Percentiles rank a stretch among this genome's conserved stretches.
Evolutionary conservation across 2,797 vertebrate genomes (phyloP).

Genomic region (Clarias laeviceps): DNA sequence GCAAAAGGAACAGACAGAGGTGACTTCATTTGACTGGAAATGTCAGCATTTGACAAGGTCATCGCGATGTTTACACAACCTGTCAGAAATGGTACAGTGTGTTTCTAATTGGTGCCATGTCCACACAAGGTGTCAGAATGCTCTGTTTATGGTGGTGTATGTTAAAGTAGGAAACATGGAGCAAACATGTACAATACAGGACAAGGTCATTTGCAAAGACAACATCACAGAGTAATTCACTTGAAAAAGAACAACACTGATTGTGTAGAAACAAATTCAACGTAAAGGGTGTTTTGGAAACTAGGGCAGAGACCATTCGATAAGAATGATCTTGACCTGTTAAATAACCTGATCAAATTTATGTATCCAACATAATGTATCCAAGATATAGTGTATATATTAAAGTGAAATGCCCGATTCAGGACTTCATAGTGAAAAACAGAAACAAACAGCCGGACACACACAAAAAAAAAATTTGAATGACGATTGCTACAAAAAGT

Average conservation of each 20-base stretch:
- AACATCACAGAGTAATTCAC: constrained; percentile 19
- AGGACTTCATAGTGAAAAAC: constrained; percentile 28
- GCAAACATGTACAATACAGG: constrained; percentile 11
- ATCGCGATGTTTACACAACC: constrained; percentile 12
- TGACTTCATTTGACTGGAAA: neutral
- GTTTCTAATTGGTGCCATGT: neutral
- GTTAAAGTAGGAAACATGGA: constrained; percentile 19
- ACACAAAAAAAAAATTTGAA: constrained; percentile 16
- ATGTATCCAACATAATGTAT: neutral
- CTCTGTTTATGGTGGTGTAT: constrained; percentile 27
- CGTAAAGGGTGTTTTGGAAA: constrained; percentile 9
- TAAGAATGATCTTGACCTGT: neutral
- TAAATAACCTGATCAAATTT: constrained; percentile 7
- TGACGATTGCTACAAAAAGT: constrained; percentile 35
- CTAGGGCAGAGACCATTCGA: neutral
- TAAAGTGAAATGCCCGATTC: constrained; percentile 3
- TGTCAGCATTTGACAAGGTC: constrained; percentile 11
- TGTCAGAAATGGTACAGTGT: neutral
- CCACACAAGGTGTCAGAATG: constrained; percentile 10
- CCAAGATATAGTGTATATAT: neutral
- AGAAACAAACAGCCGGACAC: constrained; percentile 41
- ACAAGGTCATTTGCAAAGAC: constrained; percentile 31
- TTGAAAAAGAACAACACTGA: constrained; percentile 9
- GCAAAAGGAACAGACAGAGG: neutral
- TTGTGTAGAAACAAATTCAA: constrained; percentile 1